A percentile compares a stretch with the other conserved stretches of the same genome.
phyloP scores from a whole-genome alignment of 2,113 vertebrate species.

The Phyllostomus discolor region DNA sequence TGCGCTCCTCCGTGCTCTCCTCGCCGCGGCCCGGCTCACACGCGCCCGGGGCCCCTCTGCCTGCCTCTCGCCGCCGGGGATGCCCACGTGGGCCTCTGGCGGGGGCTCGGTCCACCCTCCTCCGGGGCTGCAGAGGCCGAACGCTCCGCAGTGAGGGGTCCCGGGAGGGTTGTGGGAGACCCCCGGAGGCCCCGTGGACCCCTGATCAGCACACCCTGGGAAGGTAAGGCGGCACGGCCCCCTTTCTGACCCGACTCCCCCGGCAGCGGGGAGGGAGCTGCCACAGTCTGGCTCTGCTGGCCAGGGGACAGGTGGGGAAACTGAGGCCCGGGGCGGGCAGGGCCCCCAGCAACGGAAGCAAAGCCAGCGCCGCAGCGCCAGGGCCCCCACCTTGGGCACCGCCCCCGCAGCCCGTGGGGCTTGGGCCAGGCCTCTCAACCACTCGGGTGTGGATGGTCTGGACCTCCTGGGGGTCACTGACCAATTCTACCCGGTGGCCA shows the following conservation, averaged over 20 bases:
- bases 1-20: accelerated
- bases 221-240: neutral
- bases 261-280: neutral
- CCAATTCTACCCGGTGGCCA: neutral
- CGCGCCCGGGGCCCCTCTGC: neutral
- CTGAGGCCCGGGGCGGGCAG: neutral
- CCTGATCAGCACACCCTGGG: neutral
- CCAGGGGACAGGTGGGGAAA: neutral
- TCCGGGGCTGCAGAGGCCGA: neutral
- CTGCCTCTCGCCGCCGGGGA: neutral
- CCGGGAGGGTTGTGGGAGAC: neutral
- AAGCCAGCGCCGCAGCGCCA: accelerated
- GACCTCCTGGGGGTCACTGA: neutral
- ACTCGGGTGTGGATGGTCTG: accelerated
- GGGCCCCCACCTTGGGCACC: neutral
- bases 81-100: neutral
- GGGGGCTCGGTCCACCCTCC: neutral
- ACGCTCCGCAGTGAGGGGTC: neutral
- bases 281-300: accelerated
- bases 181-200: accelerated
- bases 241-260: accelerated
- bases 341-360: neutral
- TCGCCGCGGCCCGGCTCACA: neutral
- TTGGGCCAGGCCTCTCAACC: neutral
- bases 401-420: accelerated